Evolutionary conservation across 2,888 invertebrate species (phyloP), one percentile per base, ranked within the genome.

Genomic region (Clusia tigrina): DNA sequence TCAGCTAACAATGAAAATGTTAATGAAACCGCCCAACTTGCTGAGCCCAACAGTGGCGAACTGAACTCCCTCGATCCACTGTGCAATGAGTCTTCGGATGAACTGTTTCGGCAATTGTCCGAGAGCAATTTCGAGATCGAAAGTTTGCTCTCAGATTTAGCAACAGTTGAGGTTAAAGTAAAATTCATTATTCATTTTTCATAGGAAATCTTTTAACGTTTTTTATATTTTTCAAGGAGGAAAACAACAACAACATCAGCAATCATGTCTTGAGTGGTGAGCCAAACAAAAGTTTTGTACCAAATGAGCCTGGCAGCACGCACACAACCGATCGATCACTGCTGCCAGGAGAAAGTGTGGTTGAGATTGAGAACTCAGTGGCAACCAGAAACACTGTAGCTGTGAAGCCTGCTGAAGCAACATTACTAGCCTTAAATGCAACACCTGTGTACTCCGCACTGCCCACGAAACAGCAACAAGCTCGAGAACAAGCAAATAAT

Each of bases 71-170:
- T 84, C 67, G 84, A 84, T 67, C 83, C 84, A 2, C 74, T 84
- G 25, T 84, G 83, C 58, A 87, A 86, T 58, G 91, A 92, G 78
- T 81, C 82, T 25, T 89, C 90, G 56, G 93, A 92, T 70, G 93
- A 93, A 73, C 89, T 93, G 66, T 89, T 93, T 76, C 92, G 92
- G 73, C 92, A 93, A 81, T 85, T 93, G 51, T 91, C 91, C 37
- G 94, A 94, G 75, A 90, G 92, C 59, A 89, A 92, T 64, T 94
- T 95, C 78, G 94, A 95, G 82, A 89, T 95, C 72, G 95, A 95
- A 78, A 91, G 90, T 71, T 89, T 93, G 78, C 88, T 93, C 74
- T 90, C 91, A 65, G 92, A 93, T 81, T 86, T 93, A 76, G 91
- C 91, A 54, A 87, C 87, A 69, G 87, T 89, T 71, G 90, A 90